phyloP scores from a whole-genome alignment of 2,797 vertebrate species.

The Carcharodon carcharias region DNA sequence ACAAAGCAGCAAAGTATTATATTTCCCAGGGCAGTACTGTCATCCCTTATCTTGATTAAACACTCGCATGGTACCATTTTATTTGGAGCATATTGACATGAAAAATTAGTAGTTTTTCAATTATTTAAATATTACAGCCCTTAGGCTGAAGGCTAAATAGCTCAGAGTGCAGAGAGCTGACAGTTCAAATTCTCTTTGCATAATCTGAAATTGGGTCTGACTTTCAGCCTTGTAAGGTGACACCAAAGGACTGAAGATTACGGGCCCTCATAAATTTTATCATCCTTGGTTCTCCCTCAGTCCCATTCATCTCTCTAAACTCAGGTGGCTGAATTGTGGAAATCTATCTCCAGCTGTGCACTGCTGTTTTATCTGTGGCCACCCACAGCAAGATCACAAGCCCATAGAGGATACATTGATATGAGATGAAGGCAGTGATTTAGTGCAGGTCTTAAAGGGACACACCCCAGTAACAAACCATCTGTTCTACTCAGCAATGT shows the following conservation, averaged over 20 bases:
- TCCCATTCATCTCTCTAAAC: constrained; percentile 32
- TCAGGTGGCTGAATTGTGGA: constrained; percentile 21
- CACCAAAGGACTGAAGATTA: constrained; percentile 22
- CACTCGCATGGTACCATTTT: not conserved
- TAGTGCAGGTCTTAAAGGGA: not conserved
- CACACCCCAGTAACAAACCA: constrained; percentile 19
- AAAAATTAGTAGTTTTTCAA: constrained; percentile 24
- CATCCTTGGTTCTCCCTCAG: not conserved
- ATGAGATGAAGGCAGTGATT: not conserved
- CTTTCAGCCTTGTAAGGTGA: constrained; percentile 5
- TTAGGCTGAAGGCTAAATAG: not conserved
- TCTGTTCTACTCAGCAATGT: not conserved
- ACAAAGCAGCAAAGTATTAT: not conserved
- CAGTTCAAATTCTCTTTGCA: not conserved
- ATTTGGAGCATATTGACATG: not conserved
- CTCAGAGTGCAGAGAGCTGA: not conserved
- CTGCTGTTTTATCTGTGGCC: not conserved
- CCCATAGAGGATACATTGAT: not conserved
- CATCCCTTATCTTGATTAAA: constrained; percentile 19
- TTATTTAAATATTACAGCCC: not conserved
- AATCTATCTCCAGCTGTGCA: constrained; percentile 4
- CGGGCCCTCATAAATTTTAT: constrained; percentile 10
- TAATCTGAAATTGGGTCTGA: not conserved
- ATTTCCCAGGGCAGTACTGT: not conserved
- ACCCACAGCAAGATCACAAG: not conserved